A percentile compares a stretch with the other conserved stretches of the same genome.
phyloP scores from a whole-genome alignment of 2,113 vertebrate genomes.

The Geococcyx californianus region DNA sequence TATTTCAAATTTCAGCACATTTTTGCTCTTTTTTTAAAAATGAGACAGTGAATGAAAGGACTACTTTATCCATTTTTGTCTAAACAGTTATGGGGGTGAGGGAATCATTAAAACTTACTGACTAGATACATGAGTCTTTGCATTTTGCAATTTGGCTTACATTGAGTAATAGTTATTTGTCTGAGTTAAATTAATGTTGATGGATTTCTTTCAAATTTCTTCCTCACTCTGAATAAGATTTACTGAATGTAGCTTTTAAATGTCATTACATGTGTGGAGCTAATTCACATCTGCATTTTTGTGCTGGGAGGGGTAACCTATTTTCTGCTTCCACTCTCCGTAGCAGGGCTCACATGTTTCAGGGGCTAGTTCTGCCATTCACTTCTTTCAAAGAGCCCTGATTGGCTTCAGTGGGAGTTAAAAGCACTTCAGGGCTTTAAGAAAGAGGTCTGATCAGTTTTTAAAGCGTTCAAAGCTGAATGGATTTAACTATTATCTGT shows the following conservation, averaged over 20 bases:
- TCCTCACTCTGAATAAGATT: conserved; percentile 54
- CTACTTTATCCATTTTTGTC: conserved; percentile 20
- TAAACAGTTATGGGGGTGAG: background rate
- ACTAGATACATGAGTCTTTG: background rate
- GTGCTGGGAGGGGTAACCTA: conserved; percentile 65
- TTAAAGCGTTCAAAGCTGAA: conserved; percentile 62
- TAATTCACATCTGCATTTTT: conserved; percentile 73
- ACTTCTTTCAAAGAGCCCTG: conserved; percentile 60
- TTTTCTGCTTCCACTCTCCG: conserved; percentile 28
- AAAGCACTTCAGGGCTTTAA: conserved; percentile 69
- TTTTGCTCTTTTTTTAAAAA: background rate
- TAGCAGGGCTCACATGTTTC: conserved; percentile 45
- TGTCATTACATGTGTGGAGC: conserved; percentile 46
- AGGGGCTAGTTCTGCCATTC: conserved; percentile 67
- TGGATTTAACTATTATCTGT: conserved; percentile 32
- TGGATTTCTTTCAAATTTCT: conserved; percentile 64
- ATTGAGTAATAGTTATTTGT: conserved; percentile 61
- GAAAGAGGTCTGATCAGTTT: conserved; percentile 66
- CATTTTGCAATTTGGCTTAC: conserved; percentile 38
- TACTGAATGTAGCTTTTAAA: conserved; percentile 63
- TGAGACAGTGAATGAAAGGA: conserved; percentile 3
- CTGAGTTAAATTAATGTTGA: conserved; percentile 64
- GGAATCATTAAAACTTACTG: conserved; percentile 33
- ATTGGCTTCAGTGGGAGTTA: conserved; percentile 67
- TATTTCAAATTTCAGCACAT: conserved; percentile 45